Conservation (phyloP, 2,888 invertebrate species). For the Lycophotia porphyrea region DNA sequence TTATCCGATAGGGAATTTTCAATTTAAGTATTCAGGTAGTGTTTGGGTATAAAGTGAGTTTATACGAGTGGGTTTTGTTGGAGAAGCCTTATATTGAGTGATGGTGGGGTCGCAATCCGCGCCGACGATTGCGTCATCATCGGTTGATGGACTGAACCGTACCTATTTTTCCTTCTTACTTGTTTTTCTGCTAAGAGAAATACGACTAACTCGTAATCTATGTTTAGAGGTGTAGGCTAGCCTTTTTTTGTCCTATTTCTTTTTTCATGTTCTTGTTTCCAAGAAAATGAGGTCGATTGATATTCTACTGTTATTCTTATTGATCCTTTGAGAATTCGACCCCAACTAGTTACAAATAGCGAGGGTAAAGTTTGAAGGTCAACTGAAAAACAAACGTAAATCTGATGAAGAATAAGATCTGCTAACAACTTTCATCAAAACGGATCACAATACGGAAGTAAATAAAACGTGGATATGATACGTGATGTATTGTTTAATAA, state of each 20-base stretch:
- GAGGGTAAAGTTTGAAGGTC: conserved; percentile 28
- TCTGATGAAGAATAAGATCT: neutral
- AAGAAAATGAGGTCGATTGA: conserved; percentile 36
- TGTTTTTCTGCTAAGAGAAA: conserved; percentile 47
- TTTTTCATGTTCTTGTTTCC: conserved; percentile 34
- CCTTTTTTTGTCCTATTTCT: conserved; percentile 36
- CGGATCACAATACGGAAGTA: neutral
- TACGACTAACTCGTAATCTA: conserved; percentile 48
- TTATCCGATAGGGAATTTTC: conserved; percentile 27
- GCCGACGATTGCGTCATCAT: conserved; percentile 57
- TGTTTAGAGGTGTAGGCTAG: conserved; percentile 24
- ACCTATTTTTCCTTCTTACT: conserved; percentile 29
- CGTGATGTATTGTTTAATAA: conserved; percentile 50
- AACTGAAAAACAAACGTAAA: conserved; percentile 17
- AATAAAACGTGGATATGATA: neutral
- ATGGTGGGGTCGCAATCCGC: conserved; percentile 34
- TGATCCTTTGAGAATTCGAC: conserved; percentile 14
- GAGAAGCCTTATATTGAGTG: conserved; percentile 52
- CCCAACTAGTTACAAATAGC: conserved; percentile 1
- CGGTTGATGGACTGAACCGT: conserved; percentile 30
- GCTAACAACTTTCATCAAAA: neutral
- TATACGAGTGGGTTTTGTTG: conserved; percentile 33
- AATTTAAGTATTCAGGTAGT: conserved; percentile 4
- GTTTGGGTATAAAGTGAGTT: conserved; percentile 11
- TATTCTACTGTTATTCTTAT: conserved; percentile 21